Percentiles rank a stretch among this genome's conserved stretches.
phyloP scores from a whole-genome alignment of 2,888 invertebrate species.

The Timandra comae region DNA sequence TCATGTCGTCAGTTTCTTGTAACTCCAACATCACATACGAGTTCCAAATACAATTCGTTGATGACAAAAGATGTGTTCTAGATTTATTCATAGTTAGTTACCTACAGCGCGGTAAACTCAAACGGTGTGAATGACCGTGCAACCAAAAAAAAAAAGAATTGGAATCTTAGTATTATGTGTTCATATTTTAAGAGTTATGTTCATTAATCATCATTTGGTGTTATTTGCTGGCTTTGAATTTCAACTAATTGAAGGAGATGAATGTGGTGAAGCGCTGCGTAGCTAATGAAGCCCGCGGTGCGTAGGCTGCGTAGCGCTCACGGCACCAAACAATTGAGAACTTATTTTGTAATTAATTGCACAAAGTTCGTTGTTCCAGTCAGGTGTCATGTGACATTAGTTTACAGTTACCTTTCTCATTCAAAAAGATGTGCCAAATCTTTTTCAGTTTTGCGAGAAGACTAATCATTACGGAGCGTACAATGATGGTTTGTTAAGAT shows the following conservation, averaged over 20 bases:
- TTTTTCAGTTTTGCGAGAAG: background rate
- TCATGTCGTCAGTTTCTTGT: too few relatives aligned
- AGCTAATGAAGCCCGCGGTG: constrained; percentile 8
- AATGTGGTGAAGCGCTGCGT: constrained; percentile 15
- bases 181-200: constrained; percentile 9
- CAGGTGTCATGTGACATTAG: constrained; percentile 13
- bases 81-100: too few relatives aligned
- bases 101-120: constrained; percentile 7
- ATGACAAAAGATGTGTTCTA: too few relatives aligned
- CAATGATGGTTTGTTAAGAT: too few relatives aligned
- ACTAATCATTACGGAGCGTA: constrained; percentile 3
- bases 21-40: too few relatives aligned
- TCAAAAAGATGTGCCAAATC: background rate
- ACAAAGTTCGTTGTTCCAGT: constrained; percentile 17
- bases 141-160: constrained; percentile 11
- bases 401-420: constrained; percentile 1
- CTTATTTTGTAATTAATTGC: constrained; percentile 10
- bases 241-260: constrained; percentile 17
- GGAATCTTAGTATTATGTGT: constrained; percentile 3
- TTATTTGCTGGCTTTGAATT: constrained; percentile 14
- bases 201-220: constrained; percentile 17
- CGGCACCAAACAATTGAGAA: constrained; percentile 3
- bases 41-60: too few relatives aligned
- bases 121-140: constrained; percentile 14
- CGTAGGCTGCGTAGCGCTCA: constrained; percentile 12